Evolutionary conservation across 2,113 vertebrate species (phyloP).

Genomic region (Pogonocichla stellata): DNA sequence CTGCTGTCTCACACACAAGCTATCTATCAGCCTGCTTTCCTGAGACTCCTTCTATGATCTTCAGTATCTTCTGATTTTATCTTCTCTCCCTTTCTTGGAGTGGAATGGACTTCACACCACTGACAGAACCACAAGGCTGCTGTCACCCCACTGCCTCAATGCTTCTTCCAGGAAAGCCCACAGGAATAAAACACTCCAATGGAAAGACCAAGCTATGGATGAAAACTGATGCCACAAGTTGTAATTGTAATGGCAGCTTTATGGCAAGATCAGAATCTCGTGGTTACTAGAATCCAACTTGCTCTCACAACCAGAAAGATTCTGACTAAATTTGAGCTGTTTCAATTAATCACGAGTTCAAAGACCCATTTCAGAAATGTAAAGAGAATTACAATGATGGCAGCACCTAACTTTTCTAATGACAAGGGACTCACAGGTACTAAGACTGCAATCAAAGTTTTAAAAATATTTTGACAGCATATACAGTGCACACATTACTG

Average conservation of each 20-base stretch:
- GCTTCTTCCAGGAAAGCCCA: neutral
- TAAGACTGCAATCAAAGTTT: neutral
- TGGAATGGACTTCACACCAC: neutral
- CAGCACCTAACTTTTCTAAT: neutral
- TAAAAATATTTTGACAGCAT: neutral
- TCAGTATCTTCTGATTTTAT: neutral
- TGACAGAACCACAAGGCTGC: neutral
- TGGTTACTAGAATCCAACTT: neutral
- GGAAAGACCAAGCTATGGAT: neutral
- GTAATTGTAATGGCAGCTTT: neutral
- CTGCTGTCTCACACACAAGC: neutral
- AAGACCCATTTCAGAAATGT: neutral
- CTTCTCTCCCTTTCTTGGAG: neutral
- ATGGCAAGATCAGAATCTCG: neutral
- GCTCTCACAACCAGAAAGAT: neutral
- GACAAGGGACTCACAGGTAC: neutral
- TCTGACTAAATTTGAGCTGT: neutral
- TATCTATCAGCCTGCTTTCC: neutral
- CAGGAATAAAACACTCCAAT: neutral
- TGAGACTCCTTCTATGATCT: neutral
- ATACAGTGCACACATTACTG: neutral
- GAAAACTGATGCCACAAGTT: rapidly evolving
- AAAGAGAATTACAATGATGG: neutral
- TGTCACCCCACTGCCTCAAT: neutral
- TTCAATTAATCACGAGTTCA: neutral